Evolutionary conservation across 1,140 invertebrate genomes (phyloP).

Genomic region (Spodoptera frugiperda): DNA sequence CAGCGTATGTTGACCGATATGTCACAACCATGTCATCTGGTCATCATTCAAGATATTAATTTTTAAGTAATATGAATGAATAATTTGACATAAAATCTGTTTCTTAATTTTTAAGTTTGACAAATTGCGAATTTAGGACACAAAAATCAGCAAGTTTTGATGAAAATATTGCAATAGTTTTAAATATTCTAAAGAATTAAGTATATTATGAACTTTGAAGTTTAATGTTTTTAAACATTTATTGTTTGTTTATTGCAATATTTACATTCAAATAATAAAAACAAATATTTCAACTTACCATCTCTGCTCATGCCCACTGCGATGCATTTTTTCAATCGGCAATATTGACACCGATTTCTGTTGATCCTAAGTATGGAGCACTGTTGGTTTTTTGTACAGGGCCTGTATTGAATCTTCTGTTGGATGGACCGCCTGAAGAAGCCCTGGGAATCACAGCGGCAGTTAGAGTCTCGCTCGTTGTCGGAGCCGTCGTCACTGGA

Average conservation of each 20-base stretch:
- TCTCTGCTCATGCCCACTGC: slow-evolving; percentile 99
- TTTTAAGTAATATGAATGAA: too few species aligned
- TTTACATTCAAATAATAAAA: slow-evolving; percentile 1
- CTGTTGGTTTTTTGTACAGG: slow-evolving; percentile 99
- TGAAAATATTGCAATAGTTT: neutral
- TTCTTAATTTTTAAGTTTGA: too few species aligned
- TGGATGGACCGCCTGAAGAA: slow-evolving; percentile 97
- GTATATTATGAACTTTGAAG: neutral
- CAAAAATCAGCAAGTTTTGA: neutral
- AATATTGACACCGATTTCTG: slow-evolving; percentile 98
- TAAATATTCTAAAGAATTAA: neutral
- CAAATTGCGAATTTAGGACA: too few species aligned
- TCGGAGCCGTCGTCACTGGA: slow-evolving; percentile 87
- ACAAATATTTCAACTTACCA: slow-evolving; percentile 89
- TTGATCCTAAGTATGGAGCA: slow-evolving; percentile 98
- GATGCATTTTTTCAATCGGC: slow-evolving; percentile 98
- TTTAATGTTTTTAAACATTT: neutral
- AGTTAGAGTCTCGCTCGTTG: slow-evolving; percentile 79
- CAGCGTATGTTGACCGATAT: slow-evolving; percentile 46
- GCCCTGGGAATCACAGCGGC: slow-evolving; percentile 91
- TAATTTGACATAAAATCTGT: too few species aligned
- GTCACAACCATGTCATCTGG: slow-evolving; percentile 22
- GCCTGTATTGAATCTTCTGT: slow-evolving; percentile 99
- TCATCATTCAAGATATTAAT: neutral
- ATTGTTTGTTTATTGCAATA: slow-evolving; percentile 1